Conservation (phyloP, 2,797 vertebrate genomes). For the Lagocephalus sceleratus region DNA sequence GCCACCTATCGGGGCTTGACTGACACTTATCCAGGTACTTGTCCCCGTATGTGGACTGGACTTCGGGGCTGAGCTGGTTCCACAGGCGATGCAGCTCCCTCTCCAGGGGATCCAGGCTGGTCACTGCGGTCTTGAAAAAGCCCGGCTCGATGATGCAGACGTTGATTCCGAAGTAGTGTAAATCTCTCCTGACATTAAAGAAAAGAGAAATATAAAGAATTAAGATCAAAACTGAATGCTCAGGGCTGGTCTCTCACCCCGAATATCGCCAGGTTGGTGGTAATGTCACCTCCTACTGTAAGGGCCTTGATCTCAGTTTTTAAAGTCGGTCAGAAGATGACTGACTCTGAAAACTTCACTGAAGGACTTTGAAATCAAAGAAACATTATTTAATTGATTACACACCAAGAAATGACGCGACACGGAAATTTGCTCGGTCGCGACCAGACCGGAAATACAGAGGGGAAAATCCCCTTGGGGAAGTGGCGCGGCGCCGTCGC, state of each 20-base stretch:
- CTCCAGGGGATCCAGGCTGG: constrained; percentile 80
- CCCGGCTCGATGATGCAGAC: constrained; percentile 93
- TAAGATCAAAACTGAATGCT: not conserved
- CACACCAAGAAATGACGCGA: too few species aligned
- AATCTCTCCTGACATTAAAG: constrained; percentile 87
- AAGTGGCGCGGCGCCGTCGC: not conserved
- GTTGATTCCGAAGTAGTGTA: constrained; percentile 85
- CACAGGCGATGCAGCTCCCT: constrained; percentile 81
- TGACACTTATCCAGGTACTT: constrained; percentile 86
- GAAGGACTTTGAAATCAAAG: too few species aligned
- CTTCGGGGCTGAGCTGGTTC: constrained; percentile 81
- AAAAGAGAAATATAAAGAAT: constrained; percentile 14
- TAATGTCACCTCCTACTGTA: too few species aligned
- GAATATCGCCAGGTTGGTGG: too few species aligned
- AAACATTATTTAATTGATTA: too few species aligned
- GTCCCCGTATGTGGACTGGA: constrained; percentile 84
- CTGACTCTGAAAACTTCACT: too few species aligned
- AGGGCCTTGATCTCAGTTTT: too few species aligned
- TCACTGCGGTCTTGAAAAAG: constrained; percentile 88
- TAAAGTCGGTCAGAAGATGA: too few species aligned
- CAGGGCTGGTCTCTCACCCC: too few species aligned
- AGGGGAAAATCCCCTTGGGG: too few species aligned
- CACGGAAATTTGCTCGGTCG: too few species aligned
- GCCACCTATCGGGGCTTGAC: constrained; percentile 27
- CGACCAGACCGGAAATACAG: not conserved